These are phyloP conservation scores for Nothobranchius furzeri DNA, from an alignment of 2,113 vertebrate species.

Conservation along the genomic window DNA sequence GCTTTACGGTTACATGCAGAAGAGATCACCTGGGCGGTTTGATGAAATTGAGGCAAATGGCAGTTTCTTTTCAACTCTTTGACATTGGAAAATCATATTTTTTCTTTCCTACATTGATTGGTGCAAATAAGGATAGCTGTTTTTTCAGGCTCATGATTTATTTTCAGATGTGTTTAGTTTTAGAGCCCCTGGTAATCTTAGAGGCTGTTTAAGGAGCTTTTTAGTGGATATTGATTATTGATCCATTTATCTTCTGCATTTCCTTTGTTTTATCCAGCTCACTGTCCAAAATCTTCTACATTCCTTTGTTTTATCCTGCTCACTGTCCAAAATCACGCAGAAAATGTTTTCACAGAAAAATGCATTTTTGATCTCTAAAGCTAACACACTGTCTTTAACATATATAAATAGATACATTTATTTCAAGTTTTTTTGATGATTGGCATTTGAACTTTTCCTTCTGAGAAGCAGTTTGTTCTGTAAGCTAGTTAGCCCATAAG, in stretches of 20 bases:
- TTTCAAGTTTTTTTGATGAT: no score
- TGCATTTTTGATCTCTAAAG: no score
- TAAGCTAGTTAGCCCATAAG: neutral
- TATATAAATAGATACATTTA: no score
- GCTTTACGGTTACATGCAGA: conserved; percentile 2
- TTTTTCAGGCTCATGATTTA: conserved; percentile 35
- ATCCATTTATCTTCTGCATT: conserved; percentile 31
- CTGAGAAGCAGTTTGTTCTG: neutral
- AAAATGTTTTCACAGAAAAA: no score
- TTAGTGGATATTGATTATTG: neutral
- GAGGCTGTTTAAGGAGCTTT: neutral
- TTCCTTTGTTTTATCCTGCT: conserved; percentile 28
- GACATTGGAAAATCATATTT: neutral
- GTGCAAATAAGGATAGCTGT: conserved; percentile 36
- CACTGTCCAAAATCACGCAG: conserved; percentile 6
- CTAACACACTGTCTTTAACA: no score
- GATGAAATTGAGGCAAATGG: conserved; percentile 45
- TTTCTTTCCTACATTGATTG: conserved; percentile 11
- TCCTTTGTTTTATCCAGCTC: no score
- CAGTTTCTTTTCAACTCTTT: conserved; percentile 32
- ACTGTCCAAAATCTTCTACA: conserved; percentile 12
- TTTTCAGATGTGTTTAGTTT: conserved; percentile 45
- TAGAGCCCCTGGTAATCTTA: conserved; percentile 41
- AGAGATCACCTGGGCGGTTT: conserved; percentile 36
- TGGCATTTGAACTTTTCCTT: no score